Evolutionary conservation across 2,113 vertebrate genomes (phyloP), one percentile per base, ranked within the genome.

Genomic region (Hoplias malabaricus): DNA sequence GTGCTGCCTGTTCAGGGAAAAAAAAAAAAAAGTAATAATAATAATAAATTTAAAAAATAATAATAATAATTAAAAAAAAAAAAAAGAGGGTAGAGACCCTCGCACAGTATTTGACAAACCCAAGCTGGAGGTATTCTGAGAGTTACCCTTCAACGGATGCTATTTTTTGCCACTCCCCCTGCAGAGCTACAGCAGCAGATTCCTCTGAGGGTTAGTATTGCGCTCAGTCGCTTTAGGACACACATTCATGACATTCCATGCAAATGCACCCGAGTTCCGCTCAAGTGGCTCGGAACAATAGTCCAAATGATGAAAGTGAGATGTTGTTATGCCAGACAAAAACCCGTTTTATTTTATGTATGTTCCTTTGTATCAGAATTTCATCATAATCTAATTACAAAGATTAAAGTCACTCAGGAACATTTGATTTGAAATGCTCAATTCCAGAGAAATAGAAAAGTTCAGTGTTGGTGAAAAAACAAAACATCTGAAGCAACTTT

Each of bases 221-320:
- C 46, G 19, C 56, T 63, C 33, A 29, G 69, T 38, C 9, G 16
- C 13, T 54, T 46, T 54, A 62, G 81, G 53, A n/a, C 31, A 43
- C 2, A n/a, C 80, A 68, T 53, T 33, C 63, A 75, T 40, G 57
- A 57, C 63, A 68, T 79, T 81, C 56, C 54, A 75, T 4, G 40
- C 57, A 82, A 86, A 85, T 82, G 71, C 38, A 38, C 79, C 53
- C 8, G 23, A 50, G 27, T 70, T 38, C 42, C 19, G 76, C 73
- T 62, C 13, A 23, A 40, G 43, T 63, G 73, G 9, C 57, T 7
- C 83, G 13, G 9, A 46, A 11, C 9, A 14, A 46, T 11, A 19
- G 43, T 14, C 43, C 14, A 48, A 11, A n/a, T 19, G n/a, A n/a
- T 19, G n/a, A 48, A 46, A 46, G 42, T 46, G 16, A 13, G 13